Conservation (phyloP, 2,888 invertebrate species). For the Leptopterna dolabrata region DNA sequence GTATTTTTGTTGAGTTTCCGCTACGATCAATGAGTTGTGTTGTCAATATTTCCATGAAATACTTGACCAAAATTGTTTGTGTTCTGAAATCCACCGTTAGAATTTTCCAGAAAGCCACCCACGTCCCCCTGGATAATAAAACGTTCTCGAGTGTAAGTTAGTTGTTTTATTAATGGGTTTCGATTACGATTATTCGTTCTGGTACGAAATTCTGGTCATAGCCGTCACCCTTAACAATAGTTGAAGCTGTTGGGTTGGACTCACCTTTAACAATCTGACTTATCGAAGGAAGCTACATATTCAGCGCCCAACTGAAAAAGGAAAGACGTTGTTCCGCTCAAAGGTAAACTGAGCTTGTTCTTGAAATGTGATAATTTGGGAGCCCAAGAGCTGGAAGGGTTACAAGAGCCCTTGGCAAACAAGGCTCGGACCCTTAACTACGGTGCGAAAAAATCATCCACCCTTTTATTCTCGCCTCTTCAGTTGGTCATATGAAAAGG, state of each 20-base stretch:
- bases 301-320: too few species aligned
- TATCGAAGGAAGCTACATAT: too few species aligned
- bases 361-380: neutral
- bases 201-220: too few species aligned
- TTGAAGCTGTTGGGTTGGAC: too few species aligned
- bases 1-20: constrained; percentile 16
- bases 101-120: neutral
- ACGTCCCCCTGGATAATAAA: neutral
- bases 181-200: too few species aligned
- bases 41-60: neutral
- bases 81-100: neutral
- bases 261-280: too few species aligned
- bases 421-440: neutral
- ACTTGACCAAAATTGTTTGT: neutral
- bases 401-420: neutral
- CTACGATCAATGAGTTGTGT: neutral
- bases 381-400: neutral
- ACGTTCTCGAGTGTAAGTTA: neutral
- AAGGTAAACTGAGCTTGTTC: constrained; percentile 2
- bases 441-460: neutral
- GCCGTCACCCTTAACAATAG: too few species aligned
- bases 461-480: neutral
- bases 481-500: neutral
- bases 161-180: too few species aligned
- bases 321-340: neutral